Conservation (phyloP, 1,140 invertebrate species). For the Anoplophora glabripennis region DNA sequence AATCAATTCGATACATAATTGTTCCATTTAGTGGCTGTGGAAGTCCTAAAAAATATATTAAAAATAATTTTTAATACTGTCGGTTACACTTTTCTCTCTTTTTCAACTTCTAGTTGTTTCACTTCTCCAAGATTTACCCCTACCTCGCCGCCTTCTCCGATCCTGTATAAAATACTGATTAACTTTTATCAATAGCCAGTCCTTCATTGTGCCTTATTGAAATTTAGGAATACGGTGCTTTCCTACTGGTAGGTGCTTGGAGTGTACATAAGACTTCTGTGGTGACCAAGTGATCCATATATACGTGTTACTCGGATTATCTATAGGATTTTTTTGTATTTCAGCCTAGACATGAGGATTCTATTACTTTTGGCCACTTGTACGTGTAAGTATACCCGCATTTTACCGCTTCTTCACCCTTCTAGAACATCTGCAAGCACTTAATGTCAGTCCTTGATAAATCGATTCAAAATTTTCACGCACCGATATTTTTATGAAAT, state of each 20-base stretch:
- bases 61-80: slow-evolving; percentile 28
- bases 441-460: not conserved
- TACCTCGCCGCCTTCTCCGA: slow-evolving; percentile 7
- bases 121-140: slow-evolving; percentile 15
- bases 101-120: slow-evolving; percentile 29
- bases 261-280: not conserved
- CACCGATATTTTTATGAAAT: slow-evolving; percentile 25
- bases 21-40: slow-evolving; percentile 36
- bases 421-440: not conserved
- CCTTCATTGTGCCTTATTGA: slow-evolving; percentile 15
- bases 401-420: slow-evolving; percentile 1
- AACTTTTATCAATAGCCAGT: slow-evolving; percentile 23
- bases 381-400: slow-evolving; percentile 5
- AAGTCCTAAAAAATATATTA: slow-evolving; percentile 27
- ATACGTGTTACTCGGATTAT: slow-evolving; percentile 5
- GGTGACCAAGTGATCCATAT: not conserved
- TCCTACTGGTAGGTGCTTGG: slow-evolving; percentile 26
- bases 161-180: slow-evolving; percentile 29
- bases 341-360: slow-evolving; percentile 9
- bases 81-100: slow-evolving; percentile 35
- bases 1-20: slow-evolving; percentile 38
- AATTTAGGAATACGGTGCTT: slow-evolving; percentile 25
- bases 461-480: not conserved
- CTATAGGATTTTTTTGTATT: slow-evolving; percentile 12
- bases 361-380: slow-evolving; percentile 4